These are phyloP conservation scores for Agapetus fuscipes DNA, from an alignment of 2,888 invertebrate genomes.

Conservation along the genomic window DNA sequence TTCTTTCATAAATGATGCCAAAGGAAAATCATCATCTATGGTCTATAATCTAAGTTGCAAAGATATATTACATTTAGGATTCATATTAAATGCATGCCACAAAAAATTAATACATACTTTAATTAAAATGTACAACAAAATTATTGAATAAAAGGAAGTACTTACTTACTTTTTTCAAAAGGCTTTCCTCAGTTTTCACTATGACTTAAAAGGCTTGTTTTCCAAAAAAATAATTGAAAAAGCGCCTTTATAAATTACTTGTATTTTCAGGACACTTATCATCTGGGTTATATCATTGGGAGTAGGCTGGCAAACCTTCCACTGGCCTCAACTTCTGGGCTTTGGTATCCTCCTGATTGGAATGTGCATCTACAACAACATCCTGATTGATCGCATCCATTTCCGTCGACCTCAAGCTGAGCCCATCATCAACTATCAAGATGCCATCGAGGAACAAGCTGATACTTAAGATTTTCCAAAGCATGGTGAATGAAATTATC, in stretches of 20 bases:
- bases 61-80: too few relatives aligned
- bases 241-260: constrained; percentile 11
- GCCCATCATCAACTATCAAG: constrained; percentile 14
- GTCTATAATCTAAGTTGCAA: too few relatives aligned
- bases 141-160: too few relatives aligned
- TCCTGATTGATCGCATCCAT: constrained; percentile 27
- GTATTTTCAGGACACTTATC: constrained; percentile 63
- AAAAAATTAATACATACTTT: too few relatives aligned
- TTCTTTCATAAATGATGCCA: too few relatives aligned
- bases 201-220: neutral
- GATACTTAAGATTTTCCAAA: too few relatives aligned
- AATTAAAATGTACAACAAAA: too few relatives aligned
- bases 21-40: too few relatives aligned
- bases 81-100: too few relatives aligned
- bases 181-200: neutral
- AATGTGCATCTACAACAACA: constrained; percentile 73
- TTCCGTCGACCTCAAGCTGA: constrained; percentile 3
- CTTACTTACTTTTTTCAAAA: too few relatives aligned
- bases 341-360: constrained; percentile 68
- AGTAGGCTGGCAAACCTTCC: constrained; percentile 71
- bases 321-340: constrained; percentile 70
- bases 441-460: too few relatives aligned
- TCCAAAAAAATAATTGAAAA: neutral
- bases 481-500: too few relatives aligned
- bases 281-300: constrained; percentile 77